These are phyloP conservation scores for Noctua comes DNA, from an alignment of 2,888 invertebrate species.

Conservation along the genomic window DNA sequence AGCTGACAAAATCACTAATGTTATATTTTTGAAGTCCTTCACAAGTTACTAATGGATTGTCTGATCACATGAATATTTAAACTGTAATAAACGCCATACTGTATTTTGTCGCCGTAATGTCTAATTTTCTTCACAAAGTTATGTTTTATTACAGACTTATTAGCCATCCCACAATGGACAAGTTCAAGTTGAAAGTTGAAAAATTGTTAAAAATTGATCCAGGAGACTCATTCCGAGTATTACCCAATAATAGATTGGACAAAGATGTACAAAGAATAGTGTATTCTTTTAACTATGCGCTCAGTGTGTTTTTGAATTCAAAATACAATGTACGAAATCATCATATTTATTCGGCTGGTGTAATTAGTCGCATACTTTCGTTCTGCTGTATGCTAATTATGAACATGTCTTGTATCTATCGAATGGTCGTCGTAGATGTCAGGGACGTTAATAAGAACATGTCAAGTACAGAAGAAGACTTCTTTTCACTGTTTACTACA, in stretches of 20 bases:
- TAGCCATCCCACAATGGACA: not conserved
- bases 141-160: not conserved
- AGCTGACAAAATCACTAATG: not conserved
- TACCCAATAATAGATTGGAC: not conserved
- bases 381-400: not conserved
- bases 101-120: not conserved
- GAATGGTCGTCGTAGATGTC: not conserved
- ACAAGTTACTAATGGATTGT: not conserved
- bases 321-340: not conserved
- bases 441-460: not conserved
- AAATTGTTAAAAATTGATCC: not conserved
- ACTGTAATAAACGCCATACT: not conserved
- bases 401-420: not conserved
- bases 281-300: not conserved
- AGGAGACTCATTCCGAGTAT: not conserved
- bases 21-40: not conserved
- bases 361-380: not conserved
- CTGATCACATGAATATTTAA: constrained; percentile 1
- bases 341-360: not conserved
- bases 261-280: not conserved
- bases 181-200: not conserved
- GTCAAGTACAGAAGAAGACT: not conserved
- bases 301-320: not conserved
- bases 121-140: not conserved
- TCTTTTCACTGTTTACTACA: not conserved